Evolutionary conservation across 2,797 vertebrate species (phyloP).

Genomic region (Cryptoprocta ferox): DNA sequence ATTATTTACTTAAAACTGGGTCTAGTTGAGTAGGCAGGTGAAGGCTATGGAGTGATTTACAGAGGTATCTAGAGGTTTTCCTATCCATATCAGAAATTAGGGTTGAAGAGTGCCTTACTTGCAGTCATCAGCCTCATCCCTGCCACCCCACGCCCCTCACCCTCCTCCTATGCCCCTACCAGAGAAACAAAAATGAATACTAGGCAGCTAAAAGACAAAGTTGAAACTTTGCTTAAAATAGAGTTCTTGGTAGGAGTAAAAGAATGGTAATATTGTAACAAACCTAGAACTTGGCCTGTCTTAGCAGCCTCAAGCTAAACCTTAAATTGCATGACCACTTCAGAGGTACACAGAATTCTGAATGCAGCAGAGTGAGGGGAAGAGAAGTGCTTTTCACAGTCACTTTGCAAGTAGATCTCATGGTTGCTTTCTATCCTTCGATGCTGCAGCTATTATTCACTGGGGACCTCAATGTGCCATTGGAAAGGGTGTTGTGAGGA

Average conservation of each 20-base stretch:
- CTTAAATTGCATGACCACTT: not conserved
- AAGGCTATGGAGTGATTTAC: not conserved
- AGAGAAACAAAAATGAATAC: not conserved
- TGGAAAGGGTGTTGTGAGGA: not conserved
- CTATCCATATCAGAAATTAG: not conserved
- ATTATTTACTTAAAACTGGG: not conserved
- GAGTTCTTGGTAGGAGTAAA: not conserved
- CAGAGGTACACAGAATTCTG: not conserved
- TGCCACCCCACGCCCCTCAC: no score
- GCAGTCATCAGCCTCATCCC: not conserved
- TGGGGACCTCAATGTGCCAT: not conserved
- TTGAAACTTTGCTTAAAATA: not conserved
- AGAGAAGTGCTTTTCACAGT: slow-evolving; percentile 16
- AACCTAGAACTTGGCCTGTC: not conserved
- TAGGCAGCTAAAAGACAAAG: not conserved
- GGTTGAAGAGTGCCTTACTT: not conserved
- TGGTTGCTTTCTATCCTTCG: slow-evolving; percentile 8
- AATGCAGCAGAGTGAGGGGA: not conserved
- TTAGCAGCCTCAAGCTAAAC: not conserved
- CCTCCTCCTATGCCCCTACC: not conserved
- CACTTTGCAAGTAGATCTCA: not conserved
- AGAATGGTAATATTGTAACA: not conserved
- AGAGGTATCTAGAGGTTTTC: not conserved
- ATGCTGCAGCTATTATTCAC: not conserved
- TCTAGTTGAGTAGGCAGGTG: not conserved